A percentile compares a stretch with the other conserved stretches of the same genome.
phyloP scores from a whole-genome alignment of 2,797 vertebrate genomes.

The Helicolenus hilgendorfi region DNA sequence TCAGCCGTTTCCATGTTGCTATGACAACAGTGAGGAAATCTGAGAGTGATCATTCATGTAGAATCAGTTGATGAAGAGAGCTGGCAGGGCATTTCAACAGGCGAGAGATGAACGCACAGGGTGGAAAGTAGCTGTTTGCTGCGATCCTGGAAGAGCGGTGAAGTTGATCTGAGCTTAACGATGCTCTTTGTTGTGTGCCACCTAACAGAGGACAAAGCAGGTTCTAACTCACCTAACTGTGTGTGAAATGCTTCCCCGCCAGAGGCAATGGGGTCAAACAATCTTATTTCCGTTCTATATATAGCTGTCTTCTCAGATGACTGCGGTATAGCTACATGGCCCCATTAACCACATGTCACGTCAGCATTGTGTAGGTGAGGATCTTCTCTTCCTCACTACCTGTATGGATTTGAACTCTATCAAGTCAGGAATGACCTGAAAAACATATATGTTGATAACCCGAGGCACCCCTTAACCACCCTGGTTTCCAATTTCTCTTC shows the following conservation, averaged over 20 bases:
- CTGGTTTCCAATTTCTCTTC: conserved; percentile 69
- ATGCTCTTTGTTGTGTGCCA: conserved; percentile 70
- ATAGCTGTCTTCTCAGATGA: conserved; percentile 75
- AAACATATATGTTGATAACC: conserved; percentile 71
- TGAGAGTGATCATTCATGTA: conserved; percentile 62
- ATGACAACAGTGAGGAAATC: conserved; percentile 66
- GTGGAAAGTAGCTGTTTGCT: conserved; percentile 61
- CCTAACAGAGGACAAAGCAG: conserved; percentile 68
- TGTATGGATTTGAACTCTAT: conserved; percentile 76
- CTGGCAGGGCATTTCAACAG: conserved; percentile 44
- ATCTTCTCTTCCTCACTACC: conserved; percentile 54
- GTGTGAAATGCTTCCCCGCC: conserved; percentile 67
- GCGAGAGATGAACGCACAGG: conserved; percentile 11
- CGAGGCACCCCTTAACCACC: conserved; percentile 40
- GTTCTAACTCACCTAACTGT: conserved; percentile 44
- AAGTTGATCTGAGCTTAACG: conserved; percentile 63
- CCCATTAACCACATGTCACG: conserved; percentile 82
- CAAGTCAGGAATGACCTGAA: conserved; percentile 70
- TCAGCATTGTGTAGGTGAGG: conserved; percentile 75
- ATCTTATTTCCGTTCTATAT: conserved; percentile 79
- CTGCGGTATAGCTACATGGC: conserved; percentile 68
- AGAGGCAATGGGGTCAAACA: conserved; percentile 80
- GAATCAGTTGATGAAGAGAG: conserved; percentile 52
- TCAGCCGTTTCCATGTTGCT: conserved; percentile 70
- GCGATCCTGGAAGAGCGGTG: conserved; percentile 18